Conservation (phyloP, 2,797 vertebrate species). For the Amazona finschi region DNA sequence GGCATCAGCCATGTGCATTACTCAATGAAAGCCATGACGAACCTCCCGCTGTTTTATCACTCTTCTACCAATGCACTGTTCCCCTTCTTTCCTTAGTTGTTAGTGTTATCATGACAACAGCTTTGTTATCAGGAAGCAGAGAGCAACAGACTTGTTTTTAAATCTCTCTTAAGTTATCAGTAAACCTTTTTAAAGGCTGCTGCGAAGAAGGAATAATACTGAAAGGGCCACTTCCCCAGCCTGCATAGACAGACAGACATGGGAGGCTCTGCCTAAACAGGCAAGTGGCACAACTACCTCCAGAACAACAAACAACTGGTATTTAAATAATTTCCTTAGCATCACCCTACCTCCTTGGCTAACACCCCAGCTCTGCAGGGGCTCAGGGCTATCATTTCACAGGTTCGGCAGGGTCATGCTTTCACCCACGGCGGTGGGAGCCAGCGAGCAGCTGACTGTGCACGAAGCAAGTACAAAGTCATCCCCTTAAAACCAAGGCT, state of each 20-base stretch:
- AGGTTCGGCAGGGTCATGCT: not conserved
- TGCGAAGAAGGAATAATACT: not conserved
- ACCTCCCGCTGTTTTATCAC: not conserved
- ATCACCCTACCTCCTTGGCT: not conserved
- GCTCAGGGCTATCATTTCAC: fast-evolving
- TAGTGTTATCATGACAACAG: not conserved
- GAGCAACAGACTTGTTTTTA: not conserved
- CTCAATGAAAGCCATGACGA: not conserved
- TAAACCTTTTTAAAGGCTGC: not conserved
- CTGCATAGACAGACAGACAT: fast-evolving
- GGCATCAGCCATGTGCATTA: fast-evolving
- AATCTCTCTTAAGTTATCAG: not conserved
- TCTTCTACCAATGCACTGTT: not conserved
- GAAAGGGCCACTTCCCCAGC: fast-evolving
- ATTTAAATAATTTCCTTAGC: not conserved
- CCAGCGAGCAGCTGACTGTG: not conserved
- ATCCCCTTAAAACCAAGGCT: not conserved
- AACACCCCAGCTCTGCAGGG: fast-evolving
- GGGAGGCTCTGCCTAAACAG: not conserved
- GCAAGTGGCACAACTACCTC: fast-evolving
- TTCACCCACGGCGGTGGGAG: not conserved
- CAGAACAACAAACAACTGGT: not conserved
- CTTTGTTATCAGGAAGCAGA: not conserved
- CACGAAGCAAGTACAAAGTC: constrained; percentile 5
- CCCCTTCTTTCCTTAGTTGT: not conserved